Percentiles rank a stretch among this genome's conserved stretches.
phyloP scores from a whole-genome alignment of 2,797 vertebrate species.

The Nyctalus aviator region DNA sequence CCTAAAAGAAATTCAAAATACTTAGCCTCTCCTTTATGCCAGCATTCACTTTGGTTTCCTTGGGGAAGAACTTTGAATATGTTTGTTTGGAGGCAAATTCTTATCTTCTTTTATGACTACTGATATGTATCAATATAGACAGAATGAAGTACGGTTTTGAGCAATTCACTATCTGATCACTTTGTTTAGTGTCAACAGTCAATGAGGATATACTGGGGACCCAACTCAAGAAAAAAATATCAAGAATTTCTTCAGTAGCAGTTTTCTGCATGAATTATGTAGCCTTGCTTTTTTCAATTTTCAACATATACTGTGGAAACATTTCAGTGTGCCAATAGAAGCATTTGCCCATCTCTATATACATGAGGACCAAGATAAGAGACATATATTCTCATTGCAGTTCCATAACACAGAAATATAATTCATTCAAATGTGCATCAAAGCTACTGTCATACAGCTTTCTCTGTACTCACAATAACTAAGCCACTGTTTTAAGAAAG shows the following conservation, averaged over 20 bases:
- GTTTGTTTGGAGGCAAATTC: conserved; percentile 24
- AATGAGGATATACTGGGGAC: not conserved
- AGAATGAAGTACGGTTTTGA: conserved; percentile 14
- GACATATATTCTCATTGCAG: not conserved
- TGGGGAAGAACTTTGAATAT: not conserved
- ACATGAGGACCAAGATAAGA: not conserved
- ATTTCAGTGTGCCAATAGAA: not conserved
- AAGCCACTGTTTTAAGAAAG: conserved; percentile 19
- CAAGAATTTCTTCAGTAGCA: not conserved
- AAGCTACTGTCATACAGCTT: not conserved
- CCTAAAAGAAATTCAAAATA: conserved; percentile 49
- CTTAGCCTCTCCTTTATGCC: not conserved
- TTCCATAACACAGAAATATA: not conserved
- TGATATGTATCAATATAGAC: not conserved
- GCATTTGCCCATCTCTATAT: not conserved
- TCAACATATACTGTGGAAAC: not conserved
- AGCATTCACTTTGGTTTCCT: conserved; percentile 48
- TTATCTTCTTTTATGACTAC: not conserved
- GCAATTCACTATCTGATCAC: not conserved
- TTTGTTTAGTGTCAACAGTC: not conserved
- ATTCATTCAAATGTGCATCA: not conserved
- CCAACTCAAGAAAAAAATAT: not conserved
- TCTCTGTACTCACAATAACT: not conserved
- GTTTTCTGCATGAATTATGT: not conserved
- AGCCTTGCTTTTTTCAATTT: not conserved